Percentiles rank a stretch among this genome's conserved stretches.
Conservation (phyloP, 1,140 invertebrate species). For the Cotesia glomerata region DNA sequence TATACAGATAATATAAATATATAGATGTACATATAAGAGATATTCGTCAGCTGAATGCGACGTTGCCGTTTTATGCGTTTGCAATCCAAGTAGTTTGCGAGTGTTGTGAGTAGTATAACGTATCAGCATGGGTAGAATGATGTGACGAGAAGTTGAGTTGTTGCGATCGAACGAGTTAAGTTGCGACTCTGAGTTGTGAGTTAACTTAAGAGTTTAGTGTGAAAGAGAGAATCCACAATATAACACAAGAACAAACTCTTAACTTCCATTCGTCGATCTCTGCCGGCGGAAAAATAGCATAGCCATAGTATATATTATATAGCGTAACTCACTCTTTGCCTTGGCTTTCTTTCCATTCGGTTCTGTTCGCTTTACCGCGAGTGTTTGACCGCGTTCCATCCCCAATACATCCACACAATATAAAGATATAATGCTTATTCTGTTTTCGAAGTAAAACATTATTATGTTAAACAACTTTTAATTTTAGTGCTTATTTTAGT, state of each 20-base stretch:
- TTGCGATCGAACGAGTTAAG: slow-evolving; percentile 12
- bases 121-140: no score
- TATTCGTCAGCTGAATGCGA: slow-evolving; percentile 31
- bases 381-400: slow-evolving; percentile 31
- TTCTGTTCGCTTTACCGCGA: slow-evolving; percentile 28
- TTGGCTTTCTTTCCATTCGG: slow-evolving; percentile 51
- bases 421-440: background rate
- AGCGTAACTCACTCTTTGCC: slow-evolving; percentile 35
- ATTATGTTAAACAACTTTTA: no score
- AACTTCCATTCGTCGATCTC: slow-evolving; percentile 21
- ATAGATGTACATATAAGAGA: no score
- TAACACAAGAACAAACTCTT: slow-evolving; percentile 3
- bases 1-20: no score
- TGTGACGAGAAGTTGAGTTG: background rate
- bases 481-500: background rate
- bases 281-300: slow-evolving; percentile 51
- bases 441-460: no score
- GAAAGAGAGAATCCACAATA: slow-evolving; percentile 13
- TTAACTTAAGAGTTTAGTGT: slow-evolving; percentile 1
- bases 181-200: no score
- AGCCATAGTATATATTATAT: no score
- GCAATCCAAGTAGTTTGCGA: slow-evolving; percentile 5
- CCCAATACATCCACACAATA: background rate
- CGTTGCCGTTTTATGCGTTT: slow-evolving; percentile 35
- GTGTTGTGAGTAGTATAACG: slow-evolving; percentile 13